phyloP scores from a whole-genome alignment of 2,113 vertebrate genomes.

The Bufo gargarizans region DNA sequence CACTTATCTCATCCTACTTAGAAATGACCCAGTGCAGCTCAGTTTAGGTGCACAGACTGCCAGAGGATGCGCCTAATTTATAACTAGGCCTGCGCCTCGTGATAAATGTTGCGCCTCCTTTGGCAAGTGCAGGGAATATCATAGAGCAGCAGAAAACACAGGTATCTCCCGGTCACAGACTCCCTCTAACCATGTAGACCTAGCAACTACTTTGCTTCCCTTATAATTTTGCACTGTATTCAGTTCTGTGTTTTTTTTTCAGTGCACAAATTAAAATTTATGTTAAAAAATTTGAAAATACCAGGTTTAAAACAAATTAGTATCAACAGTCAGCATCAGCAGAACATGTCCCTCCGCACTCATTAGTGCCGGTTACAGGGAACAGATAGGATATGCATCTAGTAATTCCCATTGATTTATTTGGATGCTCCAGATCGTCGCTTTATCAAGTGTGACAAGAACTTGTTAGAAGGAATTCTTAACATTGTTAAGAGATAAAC shows the following conservation, averaged over 20 bases:
- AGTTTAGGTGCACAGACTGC: too few relatives aligned
- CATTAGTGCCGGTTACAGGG: neutral
- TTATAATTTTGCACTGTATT: neutral
- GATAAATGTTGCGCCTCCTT: too few relatives aligned
- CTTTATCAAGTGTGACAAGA: conserved; percentile 33
- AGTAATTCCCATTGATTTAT: conserved; percentile 38
- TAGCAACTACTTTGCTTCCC: neutral
- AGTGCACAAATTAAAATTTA: neutral
- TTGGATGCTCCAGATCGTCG: neutral
- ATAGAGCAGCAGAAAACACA: too few relatives aligned
- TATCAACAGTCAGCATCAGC: neutral
- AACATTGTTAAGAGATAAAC: conserved; percentile 46
- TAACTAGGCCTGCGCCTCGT: too few relatives aligned
- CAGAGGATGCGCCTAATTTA: too few relatives aligned
- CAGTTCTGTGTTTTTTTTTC: neutral
- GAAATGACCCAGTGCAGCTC: too few relatives aligned
- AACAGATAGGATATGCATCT: conserved; percentile 1
- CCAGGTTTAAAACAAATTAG: neutral
- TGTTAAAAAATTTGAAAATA: neutral
- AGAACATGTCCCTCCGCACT: neutral
- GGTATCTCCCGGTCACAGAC: too few relatives aligned
- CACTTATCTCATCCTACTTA: too few relatives aligned
- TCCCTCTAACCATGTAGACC: too few relatives aligned
- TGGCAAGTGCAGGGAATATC: too few relatives aligned
- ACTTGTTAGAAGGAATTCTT: conserved; percentile 41